Evolutionary conservation across 2,888 invertebrate genomes (phyloP), one percentile per base, ranked within the genome.

Genomic region (Lampropteryx suffumata): DNA sequence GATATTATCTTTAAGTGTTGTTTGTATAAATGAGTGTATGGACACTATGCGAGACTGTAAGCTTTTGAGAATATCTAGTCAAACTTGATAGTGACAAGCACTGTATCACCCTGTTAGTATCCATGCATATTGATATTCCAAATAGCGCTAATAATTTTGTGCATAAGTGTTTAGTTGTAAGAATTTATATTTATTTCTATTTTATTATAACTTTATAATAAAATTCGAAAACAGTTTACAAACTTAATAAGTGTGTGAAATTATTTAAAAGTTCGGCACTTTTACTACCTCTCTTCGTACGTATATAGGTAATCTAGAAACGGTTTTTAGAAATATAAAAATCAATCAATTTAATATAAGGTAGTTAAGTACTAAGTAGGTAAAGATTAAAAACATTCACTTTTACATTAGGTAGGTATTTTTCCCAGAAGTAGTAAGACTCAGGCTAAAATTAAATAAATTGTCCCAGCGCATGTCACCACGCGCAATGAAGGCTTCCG

Each of bases 1-100:
- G 90, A 90, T 90, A 90, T 77, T 90, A 89, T 71, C 53, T 76
- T 72, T 88, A 88, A 86, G 86, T 74, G 74, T 73, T 71, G 76
- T 79, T 70, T 80, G 81, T 88, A 85, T 83, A 84, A 86, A 86
- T 76, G 67, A 74, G 74, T 80, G 77, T 65, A 71, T 64, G 82
- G 82, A 86, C 77, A 82, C 81, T 86, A 74, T 74, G 74, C 79
- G 76, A 79, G 79, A 79, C 79, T 82, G 73, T 71, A 68, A 71
- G 65, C 69, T 63, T 68, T 70, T 69, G 72, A 66, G 69, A 72
- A 77, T 69, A 77, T 76, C 75, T 78, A 79, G 77, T 82, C 75
- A 75, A 69, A 68, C 62, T 69, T 76, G 76, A 72, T 73, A 69
- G 71, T 70, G 36, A 14, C 39, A 43, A 42, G 48, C 34, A 41